Evolutionary conservation across 1,140 invertebrate genomes (phyloP).

Genomic region (Drosophila insularis): DNA sequence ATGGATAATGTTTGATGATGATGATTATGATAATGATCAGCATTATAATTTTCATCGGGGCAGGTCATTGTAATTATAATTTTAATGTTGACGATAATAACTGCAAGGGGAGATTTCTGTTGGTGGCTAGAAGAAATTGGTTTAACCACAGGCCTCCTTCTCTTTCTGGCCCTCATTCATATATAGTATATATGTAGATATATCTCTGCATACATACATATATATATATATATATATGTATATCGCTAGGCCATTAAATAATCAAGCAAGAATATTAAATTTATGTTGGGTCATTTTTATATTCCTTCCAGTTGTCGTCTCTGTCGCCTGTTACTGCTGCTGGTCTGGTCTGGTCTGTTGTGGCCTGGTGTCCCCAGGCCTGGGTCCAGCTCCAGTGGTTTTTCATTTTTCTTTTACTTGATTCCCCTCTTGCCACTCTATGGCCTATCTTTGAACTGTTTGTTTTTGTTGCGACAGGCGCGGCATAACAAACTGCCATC

Average conservation of each 20-base stretch:
- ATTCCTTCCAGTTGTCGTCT: constrained; percentile 18
- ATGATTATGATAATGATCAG: constrained; percentile 9
- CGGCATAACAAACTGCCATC: constrained; percentile 80
- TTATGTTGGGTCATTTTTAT: constrained; percentile 82
- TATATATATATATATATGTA: not conserved
- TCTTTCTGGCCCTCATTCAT: too few relatives aligned
- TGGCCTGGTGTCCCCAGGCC: not conserved
- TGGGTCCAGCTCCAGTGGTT: constrained; percentile 16
- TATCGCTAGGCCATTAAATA: constrained; percentile 68
- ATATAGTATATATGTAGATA: not conserved
- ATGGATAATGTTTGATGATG: constrained; percentile 46
- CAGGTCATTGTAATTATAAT: constrained; percentile 58
- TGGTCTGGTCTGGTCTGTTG: constrained; percentile 1
- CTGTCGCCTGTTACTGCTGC: not conserved
- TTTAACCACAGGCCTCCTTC: constrained; percentile 13
- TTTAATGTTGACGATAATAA: constrained; percentile 31
- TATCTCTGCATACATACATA: not conserved
- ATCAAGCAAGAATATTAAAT: constrained; percentile 82
- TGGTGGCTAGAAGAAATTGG: constrained; percentile 1
- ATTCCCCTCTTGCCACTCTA: not conserved
- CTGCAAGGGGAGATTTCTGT: not conserved
- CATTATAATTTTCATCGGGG: not conserved
- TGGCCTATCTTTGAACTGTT: constrained; percentile 63
- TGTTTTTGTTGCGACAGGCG: constrained; percentile 78
- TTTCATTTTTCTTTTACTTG: constrained; percentile 28